Percentiles rank a stretch among this genome's conserved stretches.
These are phyloP conservation scores for Spodoptera littoralis DNA, from an alignment of 2,888 invertebrate genomes.

Conservation along the genomic window DNA sequence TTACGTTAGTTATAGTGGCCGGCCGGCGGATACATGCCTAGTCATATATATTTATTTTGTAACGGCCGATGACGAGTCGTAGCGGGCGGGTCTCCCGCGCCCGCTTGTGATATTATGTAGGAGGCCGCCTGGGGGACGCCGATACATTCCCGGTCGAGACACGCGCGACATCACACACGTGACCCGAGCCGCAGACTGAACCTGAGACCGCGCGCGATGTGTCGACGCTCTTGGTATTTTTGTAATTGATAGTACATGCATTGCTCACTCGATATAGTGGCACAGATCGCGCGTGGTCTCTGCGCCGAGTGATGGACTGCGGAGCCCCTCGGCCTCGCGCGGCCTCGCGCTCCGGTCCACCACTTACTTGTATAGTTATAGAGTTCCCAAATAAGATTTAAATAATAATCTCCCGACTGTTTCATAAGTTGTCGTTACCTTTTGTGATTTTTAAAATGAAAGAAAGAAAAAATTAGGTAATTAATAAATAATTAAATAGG, in stretches of 20 bases:
- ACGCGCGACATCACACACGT: slow-evolving; percentile 5
- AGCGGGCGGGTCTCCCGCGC: slow-evolving; percentile 38
- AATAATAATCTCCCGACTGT: slow-evolving; percentile 74
- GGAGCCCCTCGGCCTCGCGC: slow-evolving; percentile 28
- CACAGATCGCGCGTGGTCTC: slow-evolving; percentile 42
- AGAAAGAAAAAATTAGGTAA: slow-evolving; percentile 83
- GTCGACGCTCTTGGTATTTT: slow-evolving; percentile 46
- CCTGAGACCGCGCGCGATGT: slow-evolving; percentile 43
- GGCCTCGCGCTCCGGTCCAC: slow-evolving; percentile 44
- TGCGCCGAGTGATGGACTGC: slow-evolving; percentile 34
- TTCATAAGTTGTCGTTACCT: slow-evolving; percentile 80
- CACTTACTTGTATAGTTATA: slow-evolving; percentile 50
- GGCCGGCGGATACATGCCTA: slow-evolving; percentile 55
- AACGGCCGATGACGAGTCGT: slow-evolving; percentile 47
- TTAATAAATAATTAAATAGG: slow-evolving; percentile 85
- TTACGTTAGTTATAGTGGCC: slow-evolving; percentile 79
- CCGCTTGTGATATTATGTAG: slow-evolving; percentile 57
- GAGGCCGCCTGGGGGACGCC: slow-evolving; percentile 36
- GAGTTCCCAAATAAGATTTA: slow-evolving; percentile 54
- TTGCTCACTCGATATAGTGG: slow-evolving; percentile 45
- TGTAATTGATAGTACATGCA: slow-evolving; percentile 43
- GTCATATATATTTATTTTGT: slow-evolving; percentile 59
- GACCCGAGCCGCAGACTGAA: slow-evolving; percentile 40
- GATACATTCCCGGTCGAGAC: slow-evolving; percentile 47
- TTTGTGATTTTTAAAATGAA: slow-evolving; percentile 83